Evolutionary conservation across 2,113 vertebrate genomes (phyloP).

Genomic region (Chelonoidis abingdonii): DNA sequence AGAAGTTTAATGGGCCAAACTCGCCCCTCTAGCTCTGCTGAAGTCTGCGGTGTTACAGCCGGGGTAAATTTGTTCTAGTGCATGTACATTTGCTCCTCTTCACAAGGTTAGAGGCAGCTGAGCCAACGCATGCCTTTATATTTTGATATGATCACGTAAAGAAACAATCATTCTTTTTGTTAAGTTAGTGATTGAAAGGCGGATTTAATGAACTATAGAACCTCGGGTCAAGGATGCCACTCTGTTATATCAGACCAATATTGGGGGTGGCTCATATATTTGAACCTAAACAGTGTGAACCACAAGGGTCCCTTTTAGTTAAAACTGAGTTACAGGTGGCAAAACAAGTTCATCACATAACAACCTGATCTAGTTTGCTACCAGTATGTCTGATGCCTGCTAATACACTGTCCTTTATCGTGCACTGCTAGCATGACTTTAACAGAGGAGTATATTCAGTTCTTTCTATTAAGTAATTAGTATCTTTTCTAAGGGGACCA

Average conservation of each 20-base stretch:
- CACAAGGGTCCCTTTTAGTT: not conserved
- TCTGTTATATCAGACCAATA: not conserved
- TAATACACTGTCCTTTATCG: not conserved
- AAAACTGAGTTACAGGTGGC: not conserved
- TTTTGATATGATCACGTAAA: not conserved
- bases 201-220: not conserved
- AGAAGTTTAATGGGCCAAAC: not conserved
- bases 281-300: not conserved
- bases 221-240: not conserved
- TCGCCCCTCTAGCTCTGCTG: not conserved
- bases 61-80: not conserved
- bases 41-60: not conserved
- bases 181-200: not conserved
- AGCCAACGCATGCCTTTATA: not conserved
- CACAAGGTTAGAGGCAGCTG: not conserved
- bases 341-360: not conserved
- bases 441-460: not conserved
- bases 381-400: not conserved
- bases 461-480: not conserved
- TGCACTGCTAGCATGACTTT: not conserved
- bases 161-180: not conserved
- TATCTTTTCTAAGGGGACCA: not conserved
- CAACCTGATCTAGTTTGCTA: not conserved
- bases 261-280: not conserved
- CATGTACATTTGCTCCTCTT: not conserved